These are phyloP conservation scores for Platichthys flesus DNA, from an alignment of 2,113 vertebrate species.

Conservation along the genomic window DNA sequence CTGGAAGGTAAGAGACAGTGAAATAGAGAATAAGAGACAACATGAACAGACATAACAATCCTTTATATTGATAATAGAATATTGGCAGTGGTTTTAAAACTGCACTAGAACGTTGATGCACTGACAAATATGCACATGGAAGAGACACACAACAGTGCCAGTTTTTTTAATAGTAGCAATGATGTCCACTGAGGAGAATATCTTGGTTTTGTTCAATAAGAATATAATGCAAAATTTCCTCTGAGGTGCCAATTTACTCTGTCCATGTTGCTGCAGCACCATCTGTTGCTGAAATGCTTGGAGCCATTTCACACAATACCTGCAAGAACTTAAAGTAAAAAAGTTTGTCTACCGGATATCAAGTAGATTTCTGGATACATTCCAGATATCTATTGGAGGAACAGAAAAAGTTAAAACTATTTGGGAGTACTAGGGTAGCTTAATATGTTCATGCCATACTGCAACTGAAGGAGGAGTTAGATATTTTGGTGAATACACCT, in stretches of 20 bases:
- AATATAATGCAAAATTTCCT: not conserved
- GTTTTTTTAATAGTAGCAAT: not conserved
- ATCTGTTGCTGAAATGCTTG: slow-evolving; percentile 2
- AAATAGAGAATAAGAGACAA: not conserved
- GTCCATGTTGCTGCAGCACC: not conserved
- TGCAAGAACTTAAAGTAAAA: too few species aligned
- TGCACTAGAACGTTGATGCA: not conserved
- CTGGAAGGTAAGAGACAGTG: slow-evolving; percentile 85
- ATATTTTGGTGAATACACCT: too few species aligned
- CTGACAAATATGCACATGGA: too few species aligned
- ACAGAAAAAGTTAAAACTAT: too few species aligned
- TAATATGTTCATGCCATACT: too few species aligned
- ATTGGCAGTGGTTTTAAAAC: not conserved
- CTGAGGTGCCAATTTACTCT: not conserved
- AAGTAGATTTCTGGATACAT: too few species aligned
- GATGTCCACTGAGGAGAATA: not conserved
- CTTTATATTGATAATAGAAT: not conserved
- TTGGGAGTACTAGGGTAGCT: too few species aligned
- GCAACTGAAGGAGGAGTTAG: too few species aligned
- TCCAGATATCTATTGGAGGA: too few species aligned
- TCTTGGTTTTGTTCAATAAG: not conserved
- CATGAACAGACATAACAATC: not conserved
- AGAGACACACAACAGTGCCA: not conserved
- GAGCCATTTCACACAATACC: not conserved
- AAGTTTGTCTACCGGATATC: too few species aligned